Evolutionary conservation across 2,113 vertebrate species (phyloP).

Genomic region (Neodon shergylaensis): DNA sequence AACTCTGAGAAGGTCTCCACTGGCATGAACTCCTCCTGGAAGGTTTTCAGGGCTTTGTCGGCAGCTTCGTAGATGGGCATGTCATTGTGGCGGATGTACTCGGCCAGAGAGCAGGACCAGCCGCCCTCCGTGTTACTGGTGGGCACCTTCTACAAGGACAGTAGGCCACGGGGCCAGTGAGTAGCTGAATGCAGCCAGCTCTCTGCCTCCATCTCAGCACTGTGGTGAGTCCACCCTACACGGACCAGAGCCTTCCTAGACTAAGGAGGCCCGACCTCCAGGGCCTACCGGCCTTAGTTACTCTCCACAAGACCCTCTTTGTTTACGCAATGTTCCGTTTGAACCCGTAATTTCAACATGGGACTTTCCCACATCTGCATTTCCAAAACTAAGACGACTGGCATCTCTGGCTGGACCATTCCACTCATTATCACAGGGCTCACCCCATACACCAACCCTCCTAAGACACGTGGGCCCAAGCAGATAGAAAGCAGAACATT

Average conservation of each 20-base stretch:
- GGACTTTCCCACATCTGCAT: background rate
- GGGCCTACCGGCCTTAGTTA: background rate
- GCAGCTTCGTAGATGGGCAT: conserved; percentile 98
- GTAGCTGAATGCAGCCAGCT: background rate
- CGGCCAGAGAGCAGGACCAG: conserved; percentile 99
- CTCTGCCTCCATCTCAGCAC: background rate
- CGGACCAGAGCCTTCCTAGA: background rate
- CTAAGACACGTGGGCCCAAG: background rate
- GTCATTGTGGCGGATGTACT: conserved; percentile 98
- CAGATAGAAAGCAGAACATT: background rate
- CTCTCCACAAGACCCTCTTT: background rate
- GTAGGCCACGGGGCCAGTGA: background rate
- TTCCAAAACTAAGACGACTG: background rate
- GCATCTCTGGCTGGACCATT: background rate
- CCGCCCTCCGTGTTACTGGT: conserved; percentile 99
- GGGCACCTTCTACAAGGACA: conserved; percentile 93
- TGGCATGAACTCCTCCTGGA: conserved; percentile 99
- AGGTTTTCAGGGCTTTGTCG: conserved; percentile 95
- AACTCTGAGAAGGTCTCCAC: conserved; percentile 97
- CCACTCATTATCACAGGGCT: background rate
- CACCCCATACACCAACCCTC: background rate
- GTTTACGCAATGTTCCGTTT: background rate
- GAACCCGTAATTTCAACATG: background rate
- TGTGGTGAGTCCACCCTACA: background rate
- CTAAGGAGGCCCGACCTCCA: background rate